Evolutionary conservation across 2,888 invertebrate species (phyloP), one percentile per base, ranked within the genome.

Genomic region (Pilophorus perplexus): DNA sequence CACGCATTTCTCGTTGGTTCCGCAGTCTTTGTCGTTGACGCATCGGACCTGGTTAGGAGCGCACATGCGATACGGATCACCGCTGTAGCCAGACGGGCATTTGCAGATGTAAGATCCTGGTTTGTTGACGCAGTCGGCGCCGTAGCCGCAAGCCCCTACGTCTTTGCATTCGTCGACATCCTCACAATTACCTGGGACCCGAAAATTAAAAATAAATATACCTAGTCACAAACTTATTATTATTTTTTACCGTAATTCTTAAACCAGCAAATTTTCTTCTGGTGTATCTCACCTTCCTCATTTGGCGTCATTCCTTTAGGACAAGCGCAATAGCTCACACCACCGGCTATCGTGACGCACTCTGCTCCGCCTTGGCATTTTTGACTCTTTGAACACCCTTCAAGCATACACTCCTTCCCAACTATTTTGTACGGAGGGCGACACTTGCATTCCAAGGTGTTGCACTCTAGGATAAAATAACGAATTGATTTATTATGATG

Each of bases 271-370:
- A n/a, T n/a, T n/a, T n/a, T n/a, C n/a, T n/a, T n/a, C n/a, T n/a
- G n/a, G n/a, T n/a, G n/a, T n/a, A n/a, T n/a, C n/a, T n/a, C n/a
- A 80, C 80, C 80, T 77, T 85, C 90, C 74, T 92, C 90, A 66
- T 84, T 84, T 20, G 89, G 87, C 67, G 85, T 84, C 76, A 84
- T 93, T 14, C 94, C 93, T 75, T 89, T 86, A 4, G 93, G 93
- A 75, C 94, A 94, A 55, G 93, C 93, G 74, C 94, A 94, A 75
- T 94, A 94, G 76, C 93, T 93, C 1, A 92, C 89, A 55, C 90
- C 90, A 23, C 91, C 91, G 12, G 93, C 88, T 72, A 93, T 93
- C 2, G 89, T 85, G 65, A 94, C 90, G 74, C 94, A 94, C 75
- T 94, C 91, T 0, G 93, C 93, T 8, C 92, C 93, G 69, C 83